Conservation (phyloP, 2,888 invertebrate species). For the Ferrisia virgata region DNA sequence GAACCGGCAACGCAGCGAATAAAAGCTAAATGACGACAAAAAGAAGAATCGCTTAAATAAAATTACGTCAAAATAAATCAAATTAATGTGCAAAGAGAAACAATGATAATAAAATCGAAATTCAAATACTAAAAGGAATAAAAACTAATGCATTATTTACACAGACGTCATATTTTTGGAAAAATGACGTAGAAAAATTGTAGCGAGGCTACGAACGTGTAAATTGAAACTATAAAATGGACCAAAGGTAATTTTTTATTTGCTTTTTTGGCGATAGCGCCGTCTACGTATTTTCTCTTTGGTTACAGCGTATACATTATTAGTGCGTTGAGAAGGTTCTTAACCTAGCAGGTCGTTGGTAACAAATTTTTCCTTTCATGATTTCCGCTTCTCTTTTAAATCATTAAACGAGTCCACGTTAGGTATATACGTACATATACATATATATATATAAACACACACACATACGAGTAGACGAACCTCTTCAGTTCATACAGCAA, state of each 20-base stretch:
- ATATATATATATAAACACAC: too few relatives aligned
- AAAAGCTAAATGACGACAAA: too few relatives aligned
- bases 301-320: neutral
- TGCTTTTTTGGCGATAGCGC: neutral
- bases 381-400: neutral
- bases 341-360: neutral
- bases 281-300: neutral
- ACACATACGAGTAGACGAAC: too few relatives aligned
- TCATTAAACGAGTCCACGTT: conserved; percentile 17
- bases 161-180: neutral
- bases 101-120: too few relatives aligned
- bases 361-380: conserved; percentile 1
- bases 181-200: neutral
- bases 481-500: neutral
- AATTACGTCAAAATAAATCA: too few relatives aligned
- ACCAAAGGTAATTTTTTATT: neutral
- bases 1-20: too few relatives aligned
- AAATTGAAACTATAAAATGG: neutral
- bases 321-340: neutral
- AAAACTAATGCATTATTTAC: neutral
- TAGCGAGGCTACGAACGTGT: neutral
- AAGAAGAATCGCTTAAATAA: too few relatives aligned
- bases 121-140: neutral
- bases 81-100: too few relatives aligned
- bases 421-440: too few relatives aligned